A percentile compares a stretch with the other conserved stretches of the same genome.
These are phyloP conservation scores for Scomber scombrus DNA, from an alignment of 2,113 vertebrate genomes.

Conservation along the genomic window DNA sequence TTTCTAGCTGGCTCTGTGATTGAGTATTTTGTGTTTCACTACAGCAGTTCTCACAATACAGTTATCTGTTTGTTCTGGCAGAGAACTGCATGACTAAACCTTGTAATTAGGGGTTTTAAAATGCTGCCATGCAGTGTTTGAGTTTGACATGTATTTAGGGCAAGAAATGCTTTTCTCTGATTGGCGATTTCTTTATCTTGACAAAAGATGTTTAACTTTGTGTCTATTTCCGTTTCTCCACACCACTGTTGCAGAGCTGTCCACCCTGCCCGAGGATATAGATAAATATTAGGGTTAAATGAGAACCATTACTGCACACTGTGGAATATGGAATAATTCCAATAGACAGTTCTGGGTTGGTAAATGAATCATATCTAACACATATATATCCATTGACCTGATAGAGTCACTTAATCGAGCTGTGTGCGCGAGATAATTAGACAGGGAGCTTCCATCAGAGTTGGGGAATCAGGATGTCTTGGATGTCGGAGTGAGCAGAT, in stretches of 20 bases:
- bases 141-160: neutral
- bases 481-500: constrained; percentile 43
- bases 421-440: constrained; percentile 40
- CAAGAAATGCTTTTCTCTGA: neutral
- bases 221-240: constrained; percentile 9
- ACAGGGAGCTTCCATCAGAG: constrained; percentile 28
- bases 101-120: no score
- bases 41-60: no score
- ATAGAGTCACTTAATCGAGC: constrained; percentile 47
- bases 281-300: constrained; percentile 40
- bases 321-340: constrained; percentile 45
- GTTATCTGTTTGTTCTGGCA: no score
- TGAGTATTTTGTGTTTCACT: no score
- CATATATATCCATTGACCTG: constrained; percentile 59
- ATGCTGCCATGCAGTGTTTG: neutral
- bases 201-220: constrained; percentile 7
- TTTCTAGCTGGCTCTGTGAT: no score
- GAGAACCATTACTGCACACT: constrained; percentile 26
- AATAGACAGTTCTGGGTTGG: constrained; percentile 65
- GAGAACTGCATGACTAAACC: no score
- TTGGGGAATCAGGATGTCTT: constrained; percentile 15
- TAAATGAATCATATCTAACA: constrained; percentile 59
- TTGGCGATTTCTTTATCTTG: constrained; percentile 3
- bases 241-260: neutral
- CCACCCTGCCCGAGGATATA: constrained; percentile 16